Conservation (phyloP, 2,797 vertebrate genomes). For the Zenarchopterus dispar region DNA sequence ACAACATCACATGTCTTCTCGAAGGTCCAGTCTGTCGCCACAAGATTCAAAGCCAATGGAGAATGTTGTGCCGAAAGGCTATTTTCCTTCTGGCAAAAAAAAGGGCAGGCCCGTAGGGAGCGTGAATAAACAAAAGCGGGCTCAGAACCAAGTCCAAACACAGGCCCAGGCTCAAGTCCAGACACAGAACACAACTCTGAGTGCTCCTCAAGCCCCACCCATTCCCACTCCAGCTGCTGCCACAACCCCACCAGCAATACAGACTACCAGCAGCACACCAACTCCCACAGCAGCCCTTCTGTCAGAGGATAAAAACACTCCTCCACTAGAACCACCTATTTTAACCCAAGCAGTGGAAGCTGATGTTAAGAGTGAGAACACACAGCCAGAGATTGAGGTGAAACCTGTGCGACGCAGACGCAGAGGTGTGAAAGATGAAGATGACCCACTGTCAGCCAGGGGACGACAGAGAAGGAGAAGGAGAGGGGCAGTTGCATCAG, state of each 20-base stretch:
- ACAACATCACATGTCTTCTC: constrained; percentile 77
- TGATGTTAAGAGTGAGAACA: constrained; percentile 79
- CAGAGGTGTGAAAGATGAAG: constrained; percentile 76
- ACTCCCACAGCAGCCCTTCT: constrained; percentile 38
- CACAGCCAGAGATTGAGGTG: constrained; percentile 71
- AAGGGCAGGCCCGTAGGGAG: constrained; percentile 97
- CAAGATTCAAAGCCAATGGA: constrained; percentile 79
- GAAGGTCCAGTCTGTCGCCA: constrained; percentile 72
- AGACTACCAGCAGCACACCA: constrained; percentile 40
- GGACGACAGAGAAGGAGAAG: constrained; percentile 78
- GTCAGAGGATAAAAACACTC: constrained; percentile 51
- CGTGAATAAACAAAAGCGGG: constrained; percentile 97
- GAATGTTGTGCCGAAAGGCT: constrained; percentile 90
- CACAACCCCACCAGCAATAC: constrained; percentile 35
- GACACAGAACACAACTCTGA: constrained; percentile 52
- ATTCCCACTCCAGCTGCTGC: constrained; percentile 59
- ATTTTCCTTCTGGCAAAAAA: constrained; percentile 99
- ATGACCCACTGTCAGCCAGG: constrained; percentile 48
- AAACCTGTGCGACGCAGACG: constrained; percentile 76
- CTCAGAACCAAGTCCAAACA: constrained; percentile 78
- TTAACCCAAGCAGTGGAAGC: constrained; percentile 77
- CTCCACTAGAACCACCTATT: constrained; percentile 59
- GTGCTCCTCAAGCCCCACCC: constrained; percentile 43
- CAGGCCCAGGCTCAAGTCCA: constrained; percentile 55
- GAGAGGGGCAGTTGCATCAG: constrained; percentile 76